Conservation (phyloP, 1,140 invertebrate genomes). For the Drosophila truncata region DNA sequence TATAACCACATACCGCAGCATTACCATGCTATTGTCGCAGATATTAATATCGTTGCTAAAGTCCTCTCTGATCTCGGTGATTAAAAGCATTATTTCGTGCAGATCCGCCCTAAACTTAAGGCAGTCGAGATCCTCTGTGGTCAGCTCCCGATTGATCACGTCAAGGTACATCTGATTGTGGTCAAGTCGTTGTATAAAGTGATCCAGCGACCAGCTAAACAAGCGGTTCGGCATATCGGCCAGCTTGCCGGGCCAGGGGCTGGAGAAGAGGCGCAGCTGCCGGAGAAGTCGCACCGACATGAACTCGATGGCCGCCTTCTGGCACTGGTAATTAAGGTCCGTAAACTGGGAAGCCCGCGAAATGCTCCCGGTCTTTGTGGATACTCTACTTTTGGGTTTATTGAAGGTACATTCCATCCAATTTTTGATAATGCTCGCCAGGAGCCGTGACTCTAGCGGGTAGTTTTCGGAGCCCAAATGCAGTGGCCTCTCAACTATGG, state of each 20-base stretch:
- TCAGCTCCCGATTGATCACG: slow-evolving; percentile 40
- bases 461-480: neutral
- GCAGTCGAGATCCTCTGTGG: slow-evolving; percentile 36
- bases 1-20: slow-evolving; percentile 25
- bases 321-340: neutral
- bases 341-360: too few relatives aligned
- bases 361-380: too few relatives aligned
- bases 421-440: neutral
- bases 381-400: too few relatives aligned
- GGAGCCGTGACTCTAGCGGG: neutral
- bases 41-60: slow-evolving; percentile 3
- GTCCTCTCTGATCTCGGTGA: slow-evolving; percentile 32
- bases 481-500: neutral
- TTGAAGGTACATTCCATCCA: too few relatives aligned
- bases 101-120: slow-evolving; percentile 54
- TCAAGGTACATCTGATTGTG: slow-evolving; percentile 51
- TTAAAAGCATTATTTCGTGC: slow-evolving; percentile 20
- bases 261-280: slow-evolving; percentile 21
- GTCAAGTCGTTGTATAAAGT: slow-evolving; percentile 27
- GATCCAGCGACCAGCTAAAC: slow-evolving; percentile 55
- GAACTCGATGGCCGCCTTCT: slow-evolving; percentile 49
- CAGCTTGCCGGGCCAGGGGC: slow-evolving; percentile 36
- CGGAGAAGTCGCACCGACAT: slow-evolving; percentile 32
- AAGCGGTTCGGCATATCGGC: slow-evolving; percentile 30
- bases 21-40: neutral